Percentiles rank a stretch among this genome's conserved stretches.
phyloP scores from a whole-genome alignment of 2,797 vertebrate species.

The Zenarchopterus dispar region DNA sequence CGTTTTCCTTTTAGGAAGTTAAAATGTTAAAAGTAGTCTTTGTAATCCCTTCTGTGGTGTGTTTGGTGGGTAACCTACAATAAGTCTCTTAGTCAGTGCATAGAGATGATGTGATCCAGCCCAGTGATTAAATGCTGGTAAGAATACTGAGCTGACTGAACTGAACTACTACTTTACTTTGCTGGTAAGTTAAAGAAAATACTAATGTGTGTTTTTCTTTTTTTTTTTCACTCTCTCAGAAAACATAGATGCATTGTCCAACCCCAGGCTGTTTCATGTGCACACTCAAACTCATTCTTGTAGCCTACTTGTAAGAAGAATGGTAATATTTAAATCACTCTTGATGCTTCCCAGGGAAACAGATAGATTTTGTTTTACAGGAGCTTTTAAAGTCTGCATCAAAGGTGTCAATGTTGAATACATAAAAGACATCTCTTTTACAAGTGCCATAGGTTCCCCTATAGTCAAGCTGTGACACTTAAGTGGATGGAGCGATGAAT shows the following conservation, averaged over 20 bases:
- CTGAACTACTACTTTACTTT: neutral
- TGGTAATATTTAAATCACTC: conserved; percentile 5
- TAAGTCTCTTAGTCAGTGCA: too few species aligned
- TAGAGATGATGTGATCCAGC: too few species aligned
- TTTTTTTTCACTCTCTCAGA: neutral
- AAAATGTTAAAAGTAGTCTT: too few species aligned
- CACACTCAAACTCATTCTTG: neutral
- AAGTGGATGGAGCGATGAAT: conserved; percentile 24
- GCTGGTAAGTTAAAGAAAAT: neutral
- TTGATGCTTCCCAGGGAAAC: conserved; percentile 15
- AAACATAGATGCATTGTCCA: neutral
- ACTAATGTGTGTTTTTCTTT: neutral
- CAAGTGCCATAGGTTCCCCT: conserved; percentile 26
- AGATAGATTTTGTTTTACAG: conserved; percentile 27
- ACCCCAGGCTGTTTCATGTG: neutral
- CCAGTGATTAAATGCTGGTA: too few species aligned
- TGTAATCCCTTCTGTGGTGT: too few species aligned
- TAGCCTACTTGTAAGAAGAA: conserved; percentile 5
- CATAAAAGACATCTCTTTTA: conserved; percentile 35
- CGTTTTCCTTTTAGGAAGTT: too few species aligned
- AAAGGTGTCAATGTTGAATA: conserved; percentile 10
- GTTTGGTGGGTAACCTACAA: too few species aligned
- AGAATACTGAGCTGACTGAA: neutral
- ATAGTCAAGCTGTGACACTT: conserved; percentile 35
- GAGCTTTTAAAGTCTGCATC: conserved; percentile 12